Base-by-base conservation (phyloP, 2,888 invertebrate species). In the Epicampocera succincta region DNA sequence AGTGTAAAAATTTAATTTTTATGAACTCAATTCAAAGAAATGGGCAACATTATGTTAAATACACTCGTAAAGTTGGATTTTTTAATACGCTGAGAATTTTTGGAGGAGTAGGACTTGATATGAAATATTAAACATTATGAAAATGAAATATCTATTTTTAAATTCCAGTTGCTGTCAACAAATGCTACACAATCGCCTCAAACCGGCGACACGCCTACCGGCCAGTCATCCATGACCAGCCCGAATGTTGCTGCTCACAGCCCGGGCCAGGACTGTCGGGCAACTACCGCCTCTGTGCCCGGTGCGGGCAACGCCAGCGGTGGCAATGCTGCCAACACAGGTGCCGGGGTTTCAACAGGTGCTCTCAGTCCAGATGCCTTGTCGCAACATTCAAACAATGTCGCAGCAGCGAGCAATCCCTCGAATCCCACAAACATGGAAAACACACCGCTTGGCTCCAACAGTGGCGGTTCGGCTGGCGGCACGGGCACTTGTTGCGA, bases 401-500 rank as follows among this genome's bases (percentile, higher is more conserved):
- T 88, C 13, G 83, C 87, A 50, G 87, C 87, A 21, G 79, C 68
- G 1, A 71, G 66, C 29, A 82, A 80, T 73, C 60, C 83, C n/a
- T 44, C 83, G 25, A 56, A 19, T 8, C 65, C 58, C 25, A 11
- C 85, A 84, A 72, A 82, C 11, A 75, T 82, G 74, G 82, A 82
- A 25, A 82, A 75, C 25, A 82, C 74, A 1, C 78, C 82, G 0
- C 15, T 78, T 2, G 80, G 75, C 13, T 80, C 77, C 21, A 83
- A 78, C 19, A 78, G 84, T 69, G 87, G 86, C 8, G 85, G 80
- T 46, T 86, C 79, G 75, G 85, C 77, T 12, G 78, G 80, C 13
- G 84, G 83, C 21, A 66, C 78, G 0, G 85, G 92, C 85, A 93
- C 94, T 69, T 97, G 97, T 92, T 97, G 97, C 92, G 97, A 97